Base-by-base conservation (phyloP, 2,797 vertebrate genomes). In the Falco columbarius region DNA sequence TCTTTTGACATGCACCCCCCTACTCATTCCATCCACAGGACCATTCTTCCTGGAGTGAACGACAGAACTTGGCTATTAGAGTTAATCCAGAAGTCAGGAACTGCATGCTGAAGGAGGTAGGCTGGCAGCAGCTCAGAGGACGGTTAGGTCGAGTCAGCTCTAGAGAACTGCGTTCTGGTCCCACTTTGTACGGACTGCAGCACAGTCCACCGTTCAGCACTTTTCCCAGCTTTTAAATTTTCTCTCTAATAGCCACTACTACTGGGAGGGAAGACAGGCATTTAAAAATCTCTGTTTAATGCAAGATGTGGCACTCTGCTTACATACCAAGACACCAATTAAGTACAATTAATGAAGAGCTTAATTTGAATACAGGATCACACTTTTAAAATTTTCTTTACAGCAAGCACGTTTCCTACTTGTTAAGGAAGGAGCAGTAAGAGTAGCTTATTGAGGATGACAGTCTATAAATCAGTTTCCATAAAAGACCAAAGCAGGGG, bases 101-200 rank as follows among this genome's bases (percentile, higher is more conserved):
- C 9, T 0, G 0, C 11, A 1, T 3, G 22, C 8, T 18, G n/a
- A 70, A 51, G 46, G 70, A 61, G 32, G 12, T 2, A 58, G 44
- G 66, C 22, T 73, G 70, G 26, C 51, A 73, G 65, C 14, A 59
- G 8, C 46, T 47, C 40, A n/a, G 8, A 47, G 19, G 23, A 58
- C 10, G 17, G 42, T 52, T 27, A 18, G 22, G 29, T 21, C 21
- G 51, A 36, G 14, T 10, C 34, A 65, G 49, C 68, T 56, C 58
- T n/a, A 5, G 42, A 47, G 52, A 70, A 15, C 17, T 11, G 47
- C 40, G 27, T 38, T 62, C n/a, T 54, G 8, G 8, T 30, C 47
- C 54, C 29, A 8, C 30, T 42, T 44, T 26, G 5, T 36, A 47
- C 0, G 5, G 36, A 32, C 56, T 75, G 51, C 47, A 40, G 8